These are phyloP conservation scores for Bryconaethiops microstoma DNA, from an alignment of 2,797 vertebrate genomes.

Conservation along the genomic window DNA sequence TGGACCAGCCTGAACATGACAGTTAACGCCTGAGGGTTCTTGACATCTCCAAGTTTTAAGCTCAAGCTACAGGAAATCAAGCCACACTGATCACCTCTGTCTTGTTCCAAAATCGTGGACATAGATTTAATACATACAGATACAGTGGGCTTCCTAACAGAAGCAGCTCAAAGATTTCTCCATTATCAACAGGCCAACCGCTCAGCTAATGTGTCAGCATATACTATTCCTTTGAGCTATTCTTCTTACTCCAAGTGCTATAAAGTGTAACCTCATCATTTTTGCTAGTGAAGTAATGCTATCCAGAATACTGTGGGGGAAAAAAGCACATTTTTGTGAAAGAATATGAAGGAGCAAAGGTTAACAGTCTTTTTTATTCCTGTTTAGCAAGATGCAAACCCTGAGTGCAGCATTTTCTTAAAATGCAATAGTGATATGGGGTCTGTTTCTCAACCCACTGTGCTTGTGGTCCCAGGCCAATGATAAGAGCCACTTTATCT, in stretches of 20 bases:
- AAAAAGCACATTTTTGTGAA: background rate
- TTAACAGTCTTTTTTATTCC: background rate
- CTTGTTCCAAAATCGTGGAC: too few species aligned
- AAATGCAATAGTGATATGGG: constrained; percentile 3
- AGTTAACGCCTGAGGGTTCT: too few species aligned
- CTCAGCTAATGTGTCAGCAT: background rate
- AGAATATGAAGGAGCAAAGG: background rate
- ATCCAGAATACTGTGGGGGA: background rate
- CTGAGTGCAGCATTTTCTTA: background rate
- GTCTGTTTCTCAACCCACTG: constrained; percentile 12
- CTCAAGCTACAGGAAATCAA: too few species aligned
- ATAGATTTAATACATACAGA: too few species aligned
- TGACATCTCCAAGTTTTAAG: too few species aligned
- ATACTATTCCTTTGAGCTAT: too few species aligned
- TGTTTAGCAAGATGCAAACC: background rate
- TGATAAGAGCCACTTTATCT: background rate
- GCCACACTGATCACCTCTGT: too few species aligned
- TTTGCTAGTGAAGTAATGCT: background rate
- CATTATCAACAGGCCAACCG: too few species aligned
- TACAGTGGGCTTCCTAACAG: too few species aligned
- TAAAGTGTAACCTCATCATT: background rate
- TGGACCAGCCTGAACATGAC: too few species aligned
- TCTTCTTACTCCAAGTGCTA: background rate
- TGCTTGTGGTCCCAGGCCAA: constrained; percentile 8
- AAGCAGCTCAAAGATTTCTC: too few species aligned